Evolutionary conservation across 2,797 vertebrate species (phyloP), one percentile per base, ranked within the genome.

Genomic region (Pseudochirops corinnae): DNA sequence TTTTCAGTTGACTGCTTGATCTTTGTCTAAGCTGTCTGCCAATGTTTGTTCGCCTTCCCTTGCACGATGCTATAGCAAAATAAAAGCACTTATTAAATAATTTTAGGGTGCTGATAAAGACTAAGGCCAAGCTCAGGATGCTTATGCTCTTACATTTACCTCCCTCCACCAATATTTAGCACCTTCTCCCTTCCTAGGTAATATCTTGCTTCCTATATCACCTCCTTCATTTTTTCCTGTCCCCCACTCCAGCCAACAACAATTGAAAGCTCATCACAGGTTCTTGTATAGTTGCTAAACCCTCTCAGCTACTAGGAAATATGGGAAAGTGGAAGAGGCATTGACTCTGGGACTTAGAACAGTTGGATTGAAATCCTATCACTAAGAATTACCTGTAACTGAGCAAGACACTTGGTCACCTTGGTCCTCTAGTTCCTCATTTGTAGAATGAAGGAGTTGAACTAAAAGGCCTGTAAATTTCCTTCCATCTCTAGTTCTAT

Each of bases 41-140:
- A 93, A 14, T 28, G 90, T 62, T n/a, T 93, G n/a, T 93, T 95
- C 87, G 91, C 74, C 56, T 96, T 74, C 74, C 24, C 82, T 97
- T 97, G 92, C 93, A 92, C 55, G 92, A 31, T 91, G 92, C 92
- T 94, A 82, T 91, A 60, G 39, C 90, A 98, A 96, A 96, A 92
- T 94, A 94, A 14, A 93, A 46, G 91, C 90, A 87, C 87, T 95
- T 24, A 91, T 46, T 93, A 90, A 92, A 94, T 96, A 90, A 60
- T 50, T 96, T 46, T 39, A 95, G 33, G 53, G 94, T 96, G 95
- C 95, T 91, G 91, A 94, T 92, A 82, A 95, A 96, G 74, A 55
- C 33, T 93, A 95, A 93, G 92, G 96, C 74, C 39, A 92, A 24
- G 12, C 58, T 90, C 57, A 67, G 62, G 92, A 92, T 13, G 46